Base-by-base conservation (phyloP, 1,140 invertebrate species). In the Chionoecetes opilio region DNA sequence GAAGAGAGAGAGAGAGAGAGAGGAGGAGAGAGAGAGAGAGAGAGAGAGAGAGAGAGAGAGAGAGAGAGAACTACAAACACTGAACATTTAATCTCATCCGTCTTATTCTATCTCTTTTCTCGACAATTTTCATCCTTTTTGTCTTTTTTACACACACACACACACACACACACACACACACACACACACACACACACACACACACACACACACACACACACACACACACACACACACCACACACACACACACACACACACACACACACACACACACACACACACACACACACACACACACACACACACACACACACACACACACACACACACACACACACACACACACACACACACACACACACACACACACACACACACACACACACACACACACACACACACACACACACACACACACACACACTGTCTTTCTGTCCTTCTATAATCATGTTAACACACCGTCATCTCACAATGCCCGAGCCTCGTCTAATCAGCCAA, bases 41-140 rank as follows among this genome's bases (percentile, higher is more conserved):
- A 75, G 63, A 75, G 63, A 75, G 63, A 75, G 63, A 75, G 63
- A 75, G 63, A 75, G 63, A 75, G 63, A 75, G 63, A 75, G 63
- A 75, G 63, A 75, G 63, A 75, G 63, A 75, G 63, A 75, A 75
- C n/a, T 75, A 75, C 63, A 75, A 26, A 11, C 63, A 75, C 63
- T 75, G 63, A 75, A 75, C n/a, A 75, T 75, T 75, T 75, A 75
- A 75, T 75, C 9, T 75, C 63, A n/a, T 75, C 63, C 8, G n/a
- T n/a, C 6, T 75, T n/a, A n/a, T 0, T 26, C 63, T n/a, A n/a
- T 75, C 63, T n/a, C 63, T n/a, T 75, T 75, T 75, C 21, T 75
- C 46, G 11, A 53, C 46, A 9, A n/a, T 75, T n/a, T 75, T 75
- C 63, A n/a, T n/a, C 63, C n/a, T n/a, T n/a, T 75, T 0, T 26